phyloP scores from a whole-genome alignment of 2,888 invertebrate species.

The Machimus rusticus region DNA sequence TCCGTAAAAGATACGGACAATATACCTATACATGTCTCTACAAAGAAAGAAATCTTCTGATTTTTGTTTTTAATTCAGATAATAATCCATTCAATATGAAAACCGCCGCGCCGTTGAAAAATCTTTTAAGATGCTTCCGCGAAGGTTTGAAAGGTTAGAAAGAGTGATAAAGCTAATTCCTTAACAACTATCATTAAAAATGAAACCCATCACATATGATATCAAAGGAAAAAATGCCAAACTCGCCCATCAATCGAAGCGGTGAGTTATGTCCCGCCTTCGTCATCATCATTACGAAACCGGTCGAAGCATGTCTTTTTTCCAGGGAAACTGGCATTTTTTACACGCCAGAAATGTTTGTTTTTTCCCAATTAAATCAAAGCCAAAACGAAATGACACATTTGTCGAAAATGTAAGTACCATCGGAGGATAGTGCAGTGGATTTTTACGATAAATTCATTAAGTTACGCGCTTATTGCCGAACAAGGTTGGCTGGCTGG shows the following conservation, averaged over 20 bases:
- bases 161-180: background rate
- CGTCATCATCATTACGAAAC: background rate
- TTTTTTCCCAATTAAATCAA: background rate
- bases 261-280: background rate
- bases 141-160: background rate
- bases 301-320: background rate
- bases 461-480: background rate
- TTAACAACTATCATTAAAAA: background rate
- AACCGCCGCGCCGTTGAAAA: no score
- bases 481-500: background rate
- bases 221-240: background rate
- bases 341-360: background rate
- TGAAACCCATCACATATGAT: background rate
- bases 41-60: no score
- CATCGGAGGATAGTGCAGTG: background rate
- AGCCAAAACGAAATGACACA: constrained; percentile 3
- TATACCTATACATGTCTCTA: no score
- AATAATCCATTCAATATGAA: no score
- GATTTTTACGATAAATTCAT: constrained; percentile 29
- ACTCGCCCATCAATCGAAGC: background rate
- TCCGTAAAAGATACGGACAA: no score
- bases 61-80: no score
- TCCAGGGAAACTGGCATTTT: background rate
- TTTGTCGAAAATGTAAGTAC: background rate
- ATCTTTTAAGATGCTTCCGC: background rate